phyloP scores from a whole-genome alignment of 1,140 invertebrate species.

The Mylabris phalerata region DNA sequence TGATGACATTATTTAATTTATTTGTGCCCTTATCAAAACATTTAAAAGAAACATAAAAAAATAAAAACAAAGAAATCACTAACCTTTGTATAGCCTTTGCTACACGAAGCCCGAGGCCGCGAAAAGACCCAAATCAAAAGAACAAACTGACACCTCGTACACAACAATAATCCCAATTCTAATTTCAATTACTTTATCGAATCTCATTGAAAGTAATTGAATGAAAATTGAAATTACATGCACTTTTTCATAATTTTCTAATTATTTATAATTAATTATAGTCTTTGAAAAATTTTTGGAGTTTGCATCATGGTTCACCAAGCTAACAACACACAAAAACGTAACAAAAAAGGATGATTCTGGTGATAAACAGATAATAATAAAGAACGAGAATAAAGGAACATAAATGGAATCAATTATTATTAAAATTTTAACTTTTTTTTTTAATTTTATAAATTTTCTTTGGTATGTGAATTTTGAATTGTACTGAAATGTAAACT shows the following conservation, averaged over 20 bases:
- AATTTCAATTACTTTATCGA: slow-evolving; percentile 8
- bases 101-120: slow-evolving; percentile 34
- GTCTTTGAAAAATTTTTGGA: slow-evolving; percentile 9
- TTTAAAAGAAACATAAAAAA: background rate
- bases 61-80: slow-evolving; percentile 22
- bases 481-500: too few species aligned
- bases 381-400: too few species aligned
- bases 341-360: too few species aligned
- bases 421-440: too few species aligned
- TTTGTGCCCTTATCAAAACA: background rate
- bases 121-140: slow-evolving; percentile 17
- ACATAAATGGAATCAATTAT: too few species aligned
- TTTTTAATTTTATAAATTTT: too few species aligned
- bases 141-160: too few species aligned
- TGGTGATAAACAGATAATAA: too few species aligned
- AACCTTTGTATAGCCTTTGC: slow-evolving; percentile 40
- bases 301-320: slow-evolving; percentile 16
- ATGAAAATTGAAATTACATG: slow-evolving; percentile 9
- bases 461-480: too few species aligned
- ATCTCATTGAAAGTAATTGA: background rate
- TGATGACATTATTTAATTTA: background rate
- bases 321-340: slow-evolving; percentile 8
- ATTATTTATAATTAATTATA: slow-evolving; percentile 9
- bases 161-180: background rate
- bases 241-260: background rate